Percentiles rank a stretch among this genome's conserved stretches.
phyloP scores from a whole-genome alignment of 2,888 invertebrate species.

The Aphrophora alni region DNA sequence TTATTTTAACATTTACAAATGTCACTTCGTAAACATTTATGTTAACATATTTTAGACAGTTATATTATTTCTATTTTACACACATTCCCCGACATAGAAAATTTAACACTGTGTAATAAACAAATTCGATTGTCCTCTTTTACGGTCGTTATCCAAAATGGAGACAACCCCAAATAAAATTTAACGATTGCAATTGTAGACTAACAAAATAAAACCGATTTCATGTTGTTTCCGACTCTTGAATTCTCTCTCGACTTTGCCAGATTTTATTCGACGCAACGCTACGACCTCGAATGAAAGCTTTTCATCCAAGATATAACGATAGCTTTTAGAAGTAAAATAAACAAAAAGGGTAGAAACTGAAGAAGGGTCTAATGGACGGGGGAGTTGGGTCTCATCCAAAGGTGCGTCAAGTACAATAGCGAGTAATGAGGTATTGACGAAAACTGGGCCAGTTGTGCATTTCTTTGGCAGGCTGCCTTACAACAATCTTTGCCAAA shows the following conservation, averaged over 20 bases:
- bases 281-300: no score
- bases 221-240: no score
- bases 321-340: neutral
- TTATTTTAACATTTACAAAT: no score
- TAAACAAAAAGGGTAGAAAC: slow-evolving; percentile 1
- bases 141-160: neutral
- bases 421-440: neutral
- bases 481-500: neutral
- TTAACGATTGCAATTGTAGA: neutral
- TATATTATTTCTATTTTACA: no score
- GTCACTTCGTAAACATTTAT: no score
- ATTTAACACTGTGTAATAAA: no score
- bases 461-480: neutral
- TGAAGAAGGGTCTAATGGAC: neutral
- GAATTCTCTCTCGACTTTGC: neutral
- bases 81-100: no score
- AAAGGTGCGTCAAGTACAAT: slow-evolving; percentile 5
- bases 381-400: neutral
- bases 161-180: neutral
- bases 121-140: no score
- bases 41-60: no score
- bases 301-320: no score
- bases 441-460: neutral
- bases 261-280: neutral
- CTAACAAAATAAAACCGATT: no score